phyloP scores from a whole-genome alignment of 2,797 vertebrate species.

The Limosa lapponica region DNA sequence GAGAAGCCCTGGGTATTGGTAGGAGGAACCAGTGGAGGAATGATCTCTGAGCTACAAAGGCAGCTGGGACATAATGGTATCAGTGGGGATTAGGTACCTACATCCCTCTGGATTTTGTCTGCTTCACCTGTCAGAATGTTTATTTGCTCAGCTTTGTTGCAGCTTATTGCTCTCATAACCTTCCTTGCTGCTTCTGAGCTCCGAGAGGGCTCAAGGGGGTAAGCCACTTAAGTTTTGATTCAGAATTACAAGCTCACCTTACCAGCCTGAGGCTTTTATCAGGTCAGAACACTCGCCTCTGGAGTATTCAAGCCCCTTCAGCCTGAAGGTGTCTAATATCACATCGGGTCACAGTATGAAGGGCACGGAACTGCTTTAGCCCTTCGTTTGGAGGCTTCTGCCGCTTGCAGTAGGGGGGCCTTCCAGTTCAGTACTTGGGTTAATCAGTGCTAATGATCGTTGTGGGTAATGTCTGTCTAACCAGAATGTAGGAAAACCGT shows the following conservation, averaged over 20 bases:
- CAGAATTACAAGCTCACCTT: neutral
- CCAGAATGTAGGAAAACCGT: neutral
- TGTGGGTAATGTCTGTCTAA: neutral
- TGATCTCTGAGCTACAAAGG: neutral
- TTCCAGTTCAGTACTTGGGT: accelerated
- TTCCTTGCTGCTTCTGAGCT: neutral
- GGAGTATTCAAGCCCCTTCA: neutral
- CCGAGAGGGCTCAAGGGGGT: neutral
- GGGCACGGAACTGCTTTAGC: neutral
- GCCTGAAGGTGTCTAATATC: neutral
- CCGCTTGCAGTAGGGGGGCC: accelerated
- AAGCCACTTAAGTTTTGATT: neutral
- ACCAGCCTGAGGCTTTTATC: neutral
- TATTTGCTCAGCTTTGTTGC: neutral
- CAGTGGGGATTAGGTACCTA: neutral
- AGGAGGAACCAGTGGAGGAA: neutral
- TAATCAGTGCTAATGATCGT: neutral
- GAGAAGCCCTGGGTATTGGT: neutral
- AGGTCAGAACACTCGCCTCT: neutral
- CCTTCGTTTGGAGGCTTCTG: neutral
- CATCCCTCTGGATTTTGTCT: neutral
- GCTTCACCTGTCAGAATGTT: neutral
- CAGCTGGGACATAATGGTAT: neutral
- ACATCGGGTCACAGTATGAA: neutral
- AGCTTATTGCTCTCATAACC: neutral